Conservation (phyloP, 2,113 vertebrate genomes). For the Carassius auratus region DNA sequence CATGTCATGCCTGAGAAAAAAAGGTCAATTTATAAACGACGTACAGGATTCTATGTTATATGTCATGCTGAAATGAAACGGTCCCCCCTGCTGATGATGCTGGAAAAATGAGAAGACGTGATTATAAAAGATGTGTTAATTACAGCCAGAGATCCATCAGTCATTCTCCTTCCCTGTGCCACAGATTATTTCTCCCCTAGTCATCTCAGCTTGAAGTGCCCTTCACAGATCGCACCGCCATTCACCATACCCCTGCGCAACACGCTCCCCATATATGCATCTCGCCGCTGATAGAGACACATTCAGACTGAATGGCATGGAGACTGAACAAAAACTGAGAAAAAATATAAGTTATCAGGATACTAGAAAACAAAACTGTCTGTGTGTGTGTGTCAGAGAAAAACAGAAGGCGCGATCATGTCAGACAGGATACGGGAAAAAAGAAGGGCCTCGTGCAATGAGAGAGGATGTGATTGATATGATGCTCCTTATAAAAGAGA, state of each 20-base stretch:
- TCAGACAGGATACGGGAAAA: constrained; percentile 10
- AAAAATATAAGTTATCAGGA: constrained; percentile 47
- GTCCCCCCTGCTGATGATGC: not conserved
- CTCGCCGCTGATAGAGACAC: constrained; percentile 47
- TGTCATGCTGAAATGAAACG: not conserved
- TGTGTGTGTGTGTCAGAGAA: not conserved
- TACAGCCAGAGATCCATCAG: constrained; percentile 28
- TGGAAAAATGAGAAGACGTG: not conserved
- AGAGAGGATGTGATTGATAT: constrained; percentile 39
- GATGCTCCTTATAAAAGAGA: constrained; percentile 22
- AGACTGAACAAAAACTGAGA: constrained; percentile 19
- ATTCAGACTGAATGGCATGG: constrained; percentile 49
- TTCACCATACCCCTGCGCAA: constrained; percentile 44
- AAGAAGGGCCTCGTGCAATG: not conserved
- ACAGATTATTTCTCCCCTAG: constrained; percentile 69
- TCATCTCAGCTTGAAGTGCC: constrained; percentile 52
- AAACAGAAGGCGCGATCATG: constrained; percentile 22
- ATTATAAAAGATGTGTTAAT: constrained; percentile 50
- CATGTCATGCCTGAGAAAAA: not conserved
- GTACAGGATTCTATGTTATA: not conserved
- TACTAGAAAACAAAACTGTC: constrained; percentile 2
- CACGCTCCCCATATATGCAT: constrained; percentile 33
- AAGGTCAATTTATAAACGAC: not conserved
- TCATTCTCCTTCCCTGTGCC: constrained; percentile 49
- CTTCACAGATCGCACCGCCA: constrained; percentile 68